These are phyloP conservation scores for Argynnis bischoffii DNA, from an alignment of 2,888 invertebrate genomes.

Conservation along the genomic window DNA sequence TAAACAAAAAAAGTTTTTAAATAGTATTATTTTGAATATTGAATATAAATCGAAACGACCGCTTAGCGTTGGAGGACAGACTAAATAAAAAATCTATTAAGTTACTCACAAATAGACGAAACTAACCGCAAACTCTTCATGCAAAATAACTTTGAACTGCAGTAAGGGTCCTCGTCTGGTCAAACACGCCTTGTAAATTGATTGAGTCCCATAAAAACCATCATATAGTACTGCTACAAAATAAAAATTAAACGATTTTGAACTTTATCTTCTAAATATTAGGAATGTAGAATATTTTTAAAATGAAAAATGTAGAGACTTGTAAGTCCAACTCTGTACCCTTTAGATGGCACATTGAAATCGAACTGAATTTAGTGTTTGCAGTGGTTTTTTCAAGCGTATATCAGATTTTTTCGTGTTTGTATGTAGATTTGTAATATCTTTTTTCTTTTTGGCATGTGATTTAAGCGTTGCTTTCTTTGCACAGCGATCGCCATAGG, in stretches of 20 bases:
- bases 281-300: slow-evolving; percentile 17
- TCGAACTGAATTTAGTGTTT: slow-evolving; percentile 60
- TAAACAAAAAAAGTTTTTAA: neutral
- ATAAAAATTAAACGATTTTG: slow-evolving; percentile 36
- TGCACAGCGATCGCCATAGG: slow-evolving; percentile 6
- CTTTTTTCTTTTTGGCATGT: slow-evolving; percentile 6
- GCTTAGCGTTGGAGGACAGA: neutral
- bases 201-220: slow-evolving; percentile 58
- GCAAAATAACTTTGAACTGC: slow-evolving; percentile 44
- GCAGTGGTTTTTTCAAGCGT: slow-evolving; percentile 56
- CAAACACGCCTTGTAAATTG: slow-evolving; percentile 72
- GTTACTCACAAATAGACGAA: slow-evolving; percentile 35
- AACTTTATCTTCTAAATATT: slow-evolving; percentile 43
- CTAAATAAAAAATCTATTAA: slow-evolving; percentile 37
- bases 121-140: slow-evolving; percentile 39
- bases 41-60: slow-evolving; percentile 1
- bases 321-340: slow-evolving; percentile 52
- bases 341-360: slow-evolving; percentile 62
- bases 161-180: slow-evolving; percentile 59
- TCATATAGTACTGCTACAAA: slow-evolving; percentile 24
- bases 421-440: slow-evolving; percentile 18
- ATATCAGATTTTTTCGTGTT: slow-evolving; percentile 40
- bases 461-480: slow-evolving; percentile 13
- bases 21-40: neutral
- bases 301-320: slow-evolving; percentile 31